A percentile compares a stretch with the other conserved stretches of the same genome.
These are phyloP conservation scores for Taenioides sp. DNA, from an alignment of 2,797 vertebrate species.

Conservation along the genomic window DNA sequence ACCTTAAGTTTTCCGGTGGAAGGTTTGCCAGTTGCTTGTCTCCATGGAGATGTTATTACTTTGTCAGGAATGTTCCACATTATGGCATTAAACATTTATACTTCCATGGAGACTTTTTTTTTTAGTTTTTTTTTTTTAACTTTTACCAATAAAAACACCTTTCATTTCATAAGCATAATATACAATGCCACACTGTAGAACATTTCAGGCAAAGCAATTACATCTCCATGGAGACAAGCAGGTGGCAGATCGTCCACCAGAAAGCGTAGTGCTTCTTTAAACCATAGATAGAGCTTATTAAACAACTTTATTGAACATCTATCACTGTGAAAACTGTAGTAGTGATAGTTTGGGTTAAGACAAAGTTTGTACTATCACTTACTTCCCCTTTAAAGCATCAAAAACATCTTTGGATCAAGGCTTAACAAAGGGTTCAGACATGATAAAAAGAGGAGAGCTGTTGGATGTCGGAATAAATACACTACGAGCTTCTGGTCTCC, in stretches of 20 bases:
- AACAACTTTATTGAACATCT: not conserved
- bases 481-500: slow-evolving; percentile 41
- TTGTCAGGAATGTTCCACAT: not conserved
- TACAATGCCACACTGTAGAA: no score
- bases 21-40: not conserved
- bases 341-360: not conserved
- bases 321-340: not conserved
- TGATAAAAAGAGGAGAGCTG: slow-evolving; percentile 4
- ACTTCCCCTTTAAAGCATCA: slow-evolving; percentile 6
- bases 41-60: not conserved
- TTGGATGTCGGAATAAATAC: slow-evolving; percentile 31
- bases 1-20: not conserved
- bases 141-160: not conserved
- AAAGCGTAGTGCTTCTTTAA: not conserved
- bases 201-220: no score
- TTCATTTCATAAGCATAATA: not conserved
- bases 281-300: not conserved
- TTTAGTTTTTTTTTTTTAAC: no score
- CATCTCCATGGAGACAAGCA: not conserved
- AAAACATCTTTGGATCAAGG: slow-evolving; percentile 3
- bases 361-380: not conserved
- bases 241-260: not conserved
- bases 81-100: not conserved
- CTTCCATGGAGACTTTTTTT: not conserved
- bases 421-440: not conserved